Evolutionary conservation across 2,888 invertebrate species (phyloP).

Genomic region (Mystacides longicornis): DNA sequence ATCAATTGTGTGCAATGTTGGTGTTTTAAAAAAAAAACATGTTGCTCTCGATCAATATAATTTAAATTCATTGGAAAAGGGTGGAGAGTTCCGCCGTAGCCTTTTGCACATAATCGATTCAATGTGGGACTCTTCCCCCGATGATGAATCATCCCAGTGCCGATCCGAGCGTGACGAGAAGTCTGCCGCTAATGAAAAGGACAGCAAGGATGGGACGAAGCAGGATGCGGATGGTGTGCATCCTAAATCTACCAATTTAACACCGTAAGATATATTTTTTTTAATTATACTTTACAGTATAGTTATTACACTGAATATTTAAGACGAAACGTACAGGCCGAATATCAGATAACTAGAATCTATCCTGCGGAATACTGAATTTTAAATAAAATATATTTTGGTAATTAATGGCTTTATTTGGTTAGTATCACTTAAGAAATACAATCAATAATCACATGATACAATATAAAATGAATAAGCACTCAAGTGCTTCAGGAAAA

Average conservation of each 20-base stretch:
- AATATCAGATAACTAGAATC: no score
- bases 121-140: constrained; percentile 50
- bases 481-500: no score
- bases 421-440: no score
- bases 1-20: constrained; percentile 50
- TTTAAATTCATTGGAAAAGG: constrained; percentile 31
- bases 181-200: constrained; percentile 25
- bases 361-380: no score
- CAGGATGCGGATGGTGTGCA: constrained; percentile 3
- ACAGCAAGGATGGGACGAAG: constrained; percentile 11
- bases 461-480: no score
- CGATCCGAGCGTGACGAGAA: constrained; percentile 28
- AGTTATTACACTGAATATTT: no score
- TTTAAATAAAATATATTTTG: no score
- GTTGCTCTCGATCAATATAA: constrained; percentile 12
- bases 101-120: constrained; percentile 56
- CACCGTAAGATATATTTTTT: constrained; percentile 48
- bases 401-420: no score
- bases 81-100: constrained; percentile 49
- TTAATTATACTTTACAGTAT: no score
- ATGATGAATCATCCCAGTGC: constrained; percentile 50
- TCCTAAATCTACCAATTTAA: constrained; percentile 46
- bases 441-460: no score
- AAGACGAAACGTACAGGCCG: no score
- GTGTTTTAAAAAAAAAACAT: constrained; percentile 8